Evolutionary conservation across 2,113 vertebrate genomes (phyloP), one percentile per base, ranked within the genome.

Genomic region (Rhabdornis inornatus): DNA sequence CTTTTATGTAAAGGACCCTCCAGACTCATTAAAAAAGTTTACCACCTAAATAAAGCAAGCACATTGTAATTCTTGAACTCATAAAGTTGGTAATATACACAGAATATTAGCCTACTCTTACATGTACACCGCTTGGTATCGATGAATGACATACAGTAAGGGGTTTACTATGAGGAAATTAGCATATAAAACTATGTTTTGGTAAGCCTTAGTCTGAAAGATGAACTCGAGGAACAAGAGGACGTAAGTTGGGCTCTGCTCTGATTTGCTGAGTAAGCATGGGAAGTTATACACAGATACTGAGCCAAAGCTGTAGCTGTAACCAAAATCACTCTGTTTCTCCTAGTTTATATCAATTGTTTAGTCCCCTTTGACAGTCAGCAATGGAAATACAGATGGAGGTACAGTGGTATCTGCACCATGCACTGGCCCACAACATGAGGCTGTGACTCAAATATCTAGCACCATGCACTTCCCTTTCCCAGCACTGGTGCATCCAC

Each of bases 21-120:
- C 87, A 96, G 95, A 87, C 96, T 96, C 96, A 94, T 97, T 96
- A 95, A 96, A 97, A 94, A 94, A 75, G 57, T 97, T 97, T 97
- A 97, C 81, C 94, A 96, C 95, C 89, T 94, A 96, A 95, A 95
- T 96, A 96, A 96, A 96, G 87, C 90, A 92, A 94, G 94, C 90
- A 95, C 84, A 44, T 80, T 94, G 93, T 92, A 96, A 96, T 89
- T 96, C 89, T 95, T 83, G 47, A 90, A 83, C 79, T 94, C 95
- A 93, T 97, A 95, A 96, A 97, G 56, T 65, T 74, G 78, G 83
- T 63, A 91, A 83, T 90, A 83, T 87, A 74, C 50, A 72, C 75
- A 89, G 71, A 96, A 88, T 95, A 94, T 94, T 91, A 82, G 78
- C 47, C 81, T 88, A 13, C 59, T 49, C 68, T 94, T 91, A 55